These are phyloP conservation scores for Chionis minor DNA, from an alignment of 2,113 vertebrate genomes.

Conservation along the genomic window DNA sequence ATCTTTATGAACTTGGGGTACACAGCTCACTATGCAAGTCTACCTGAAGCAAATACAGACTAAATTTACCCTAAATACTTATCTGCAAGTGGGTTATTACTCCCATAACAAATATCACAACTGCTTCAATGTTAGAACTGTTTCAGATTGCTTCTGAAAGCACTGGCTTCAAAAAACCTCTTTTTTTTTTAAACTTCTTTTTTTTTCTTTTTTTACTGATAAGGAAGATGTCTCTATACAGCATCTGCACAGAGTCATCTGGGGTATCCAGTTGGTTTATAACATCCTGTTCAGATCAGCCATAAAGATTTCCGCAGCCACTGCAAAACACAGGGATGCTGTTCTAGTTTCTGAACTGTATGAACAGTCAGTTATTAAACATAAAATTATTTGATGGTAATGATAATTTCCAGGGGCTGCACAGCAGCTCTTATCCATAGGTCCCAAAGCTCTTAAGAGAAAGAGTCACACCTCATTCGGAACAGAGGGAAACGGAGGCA, in stretches of 20 bases:
- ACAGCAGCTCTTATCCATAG: not conserved
- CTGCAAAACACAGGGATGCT: not conserved
- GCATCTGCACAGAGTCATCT: not conserved
- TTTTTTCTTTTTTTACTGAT: not conserved
- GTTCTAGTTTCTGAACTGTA: not conserved
- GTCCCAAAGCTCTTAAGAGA: not conserved
- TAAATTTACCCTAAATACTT: not conserved
- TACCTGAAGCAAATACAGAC: not conserved
- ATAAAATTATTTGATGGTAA: not conserved
- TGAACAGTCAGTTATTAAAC: not conserved
- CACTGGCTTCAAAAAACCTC: not conserved
- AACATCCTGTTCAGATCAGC: constrained; percentile 9
- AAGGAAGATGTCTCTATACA: constrained; percentile 30
- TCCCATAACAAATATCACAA: not conserved
- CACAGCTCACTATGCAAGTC: not conserved
- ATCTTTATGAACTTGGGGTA: not conserved
- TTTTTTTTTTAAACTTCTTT: not conserved
- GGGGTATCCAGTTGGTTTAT: not conserved
- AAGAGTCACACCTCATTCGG: no score
- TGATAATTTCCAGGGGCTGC: not conserved
- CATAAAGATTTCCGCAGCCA: not conserved
- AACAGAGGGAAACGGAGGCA: not conserved
- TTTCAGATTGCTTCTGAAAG: not conserved
- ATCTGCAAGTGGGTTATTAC: not conserved
- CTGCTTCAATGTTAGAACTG: not conserved